These are phyloP conservation scores for Coranthus polyacanthus DNA, from an alignment of 2,797 vertebrate genomes.

Conservation along the genomic window DNA sequence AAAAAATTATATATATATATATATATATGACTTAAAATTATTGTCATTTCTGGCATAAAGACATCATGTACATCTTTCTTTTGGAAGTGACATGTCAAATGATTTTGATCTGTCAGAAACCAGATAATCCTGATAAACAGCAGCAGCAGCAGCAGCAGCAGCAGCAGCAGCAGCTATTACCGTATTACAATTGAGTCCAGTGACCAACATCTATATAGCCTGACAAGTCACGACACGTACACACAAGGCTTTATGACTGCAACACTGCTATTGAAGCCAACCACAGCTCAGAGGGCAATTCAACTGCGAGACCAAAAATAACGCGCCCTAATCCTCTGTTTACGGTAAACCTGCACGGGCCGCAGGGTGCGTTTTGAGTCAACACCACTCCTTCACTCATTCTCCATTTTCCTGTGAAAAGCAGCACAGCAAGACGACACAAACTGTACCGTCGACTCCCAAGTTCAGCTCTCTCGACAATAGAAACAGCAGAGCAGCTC, in stretches of 20 bases:
- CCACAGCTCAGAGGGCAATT: slow-evolving; percentile 5
- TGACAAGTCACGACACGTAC: slow-evolving; percentile 41
- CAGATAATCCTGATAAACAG: not conserved
- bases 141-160: not conserved
- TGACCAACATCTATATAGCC: not conserved
- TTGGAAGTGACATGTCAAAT: not conserved
- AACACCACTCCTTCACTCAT: slow-evolving; percentile 22
- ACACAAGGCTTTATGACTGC: not conserved
- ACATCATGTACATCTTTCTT: not conserved
- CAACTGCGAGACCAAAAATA: slow-evolving; percentile 7
- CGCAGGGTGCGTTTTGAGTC: slow-evolving; percentile 34
- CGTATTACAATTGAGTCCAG: not conserved
- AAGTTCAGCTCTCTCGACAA: slow-evolving; percentile 59
- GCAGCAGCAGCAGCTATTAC: not conserved
- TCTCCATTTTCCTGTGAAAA: slow-evolving; percentile 11
- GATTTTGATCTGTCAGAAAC: not conserved
- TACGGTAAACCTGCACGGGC: slow-evolving; percentile 32
- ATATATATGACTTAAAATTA: too few relatives aligned
- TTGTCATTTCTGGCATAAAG: too few relatives aligned
- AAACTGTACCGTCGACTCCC: not conserved
- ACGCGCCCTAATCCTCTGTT: slow-evolving; percentile 30
- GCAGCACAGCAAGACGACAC: slow-evolving; percentile 24
- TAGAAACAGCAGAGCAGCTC: slow-evolving; percentile 59
- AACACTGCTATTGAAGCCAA: slow-evolving; percentile 3
- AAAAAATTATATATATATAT: too few relatives aligned